These are phyloP conservation scores for Drosophila eugracilis DNA, from an alignment of 1,140 invertebrate genomes.

Conservation along the genomic window DNA sequence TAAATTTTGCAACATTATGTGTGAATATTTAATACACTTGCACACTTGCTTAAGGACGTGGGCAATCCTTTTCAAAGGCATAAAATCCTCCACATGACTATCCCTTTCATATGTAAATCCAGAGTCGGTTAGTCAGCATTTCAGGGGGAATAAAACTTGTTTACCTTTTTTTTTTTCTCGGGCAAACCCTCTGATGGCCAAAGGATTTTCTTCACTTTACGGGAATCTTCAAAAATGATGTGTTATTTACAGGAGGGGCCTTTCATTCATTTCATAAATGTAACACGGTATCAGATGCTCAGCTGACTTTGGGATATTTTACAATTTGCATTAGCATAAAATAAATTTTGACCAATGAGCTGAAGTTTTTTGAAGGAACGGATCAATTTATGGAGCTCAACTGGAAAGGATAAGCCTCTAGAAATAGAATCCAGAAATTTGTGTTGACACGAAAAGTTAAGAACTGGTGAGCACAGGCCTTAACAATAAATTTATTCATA, in stretches of 20 bases:
- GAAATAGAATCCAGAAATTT: neutral
- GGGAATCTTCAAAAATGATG: slow-evolving; percentile 22
- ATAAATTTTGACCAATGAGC: slow-evolving; percentile 20
- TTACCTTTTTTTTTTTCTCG: slow-evolving; percentile 25
- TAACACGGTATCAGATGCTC: neutral
- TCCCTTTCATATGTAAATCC: slow-evolving; percentile 52
- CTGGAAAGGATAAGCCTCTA: neutral
- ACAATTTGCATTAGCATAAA: slow-evolving; percentile 45
- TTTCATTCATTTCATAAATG: slow-evolving; percentile 33
- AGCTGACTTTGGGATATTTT: slow-evolving; percentile 37
- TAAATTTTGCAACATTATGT: slow-evolving; percentile 45
- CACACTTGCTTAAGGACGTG: slow-evolving; percentile 28
- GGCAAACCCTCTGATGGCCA: slow-evolving; percentile 25
- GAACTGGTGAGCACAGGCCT: neutral
- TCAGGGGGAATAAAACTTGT: slow-evolving; percentile 43
- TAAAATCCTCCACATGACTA: slow-evolving; percentile 38
- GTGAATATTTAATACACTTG: slow-evolving; percentile 45
- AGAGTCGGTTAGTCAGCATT: slow-evolving; percentile 43
- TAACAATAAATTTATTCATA: no score
- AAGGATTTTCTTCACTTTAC: slow-evolving; percentile 33
- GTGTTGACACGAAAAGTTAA: slow-evolving; percentile 4
- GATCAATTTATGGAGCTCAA: slow-evolving; percentile 17
- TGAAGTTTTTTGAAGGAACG: slow-evolving; percentile 1
- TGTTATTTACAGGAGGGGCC: slow-evolving; percentile 30
- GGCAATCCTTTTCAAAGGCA: slow-evolving; percentile 38